These are phyloP conservation scores for Ypsolopha scabrella DNA, from an alignment of 2,888 invertebrate genomes.

Conservation along the genomic window DNA sequence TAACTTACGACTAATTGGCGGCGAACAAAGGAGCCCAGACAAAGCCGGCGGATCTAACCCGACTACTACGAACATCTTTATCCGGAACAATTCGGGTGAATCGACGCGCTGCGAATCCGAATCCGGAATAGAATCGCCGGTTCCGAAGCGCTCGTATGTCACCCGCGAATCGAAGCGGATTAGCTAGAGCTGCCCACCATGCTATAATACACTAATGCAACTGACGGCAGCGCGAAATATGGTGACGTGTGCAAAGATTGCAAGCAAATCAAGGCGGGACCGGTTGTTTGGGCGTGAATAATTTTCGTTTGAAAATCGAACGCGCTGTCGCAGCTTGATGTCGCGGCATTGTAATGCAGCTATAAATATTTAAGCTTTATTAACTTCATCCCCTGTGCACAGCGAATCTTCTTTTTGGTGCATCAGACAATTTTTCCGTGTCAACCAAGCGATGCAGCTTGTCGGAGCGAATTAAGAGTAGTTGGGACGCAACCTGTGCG, in stretches of 20 bases:
- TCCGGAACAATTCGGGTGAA: conserved; percentile 3
- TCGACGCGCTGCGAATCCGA: conserved; percentile 4
- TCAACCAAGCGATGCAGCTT: neutral
- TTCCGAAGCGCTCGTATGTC: conserved; percentile 17
- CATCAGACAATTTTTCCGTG: neutral
- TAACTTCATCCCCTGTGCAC: too few relatives aligned
- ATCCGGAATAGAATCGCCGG: conserved; percentile 6
- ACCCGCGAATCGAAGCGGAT: conserved; percentile 8
- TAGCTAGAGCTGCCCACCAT: neutral
- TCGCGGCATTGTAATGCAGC: too few relatives aligned
- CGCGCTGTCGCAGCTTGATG: neutral
- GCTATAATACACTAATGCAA: conserved; percentile 24
- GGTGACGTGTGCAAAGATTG: conserved; percentile 13
- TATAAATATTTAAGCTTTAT: too few relatives aligned
- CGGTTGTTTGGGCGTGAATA: neutral
- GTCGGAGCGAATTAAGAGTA: neutral
- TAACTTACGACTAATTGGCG: conserved; percentile 25
- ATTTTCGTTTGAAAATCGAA: neutral
- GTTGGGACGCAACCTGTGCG: neutral
- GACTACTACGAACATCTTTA: conserved; percentile 37
- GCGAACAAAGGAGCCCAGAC: conserved; percentile 43
- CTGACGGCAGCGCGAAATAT: conserved; percentile 26
- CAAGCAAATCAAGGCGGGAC: conserved; percentile 3
- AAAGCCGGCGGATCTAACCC: conserved; percentile 24
- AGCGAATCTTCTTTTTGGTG: neutral